phyloP scores from a whole-genome alignment of 2,113 vertebrate species.

The Pseudonaja textilis region DNA sequence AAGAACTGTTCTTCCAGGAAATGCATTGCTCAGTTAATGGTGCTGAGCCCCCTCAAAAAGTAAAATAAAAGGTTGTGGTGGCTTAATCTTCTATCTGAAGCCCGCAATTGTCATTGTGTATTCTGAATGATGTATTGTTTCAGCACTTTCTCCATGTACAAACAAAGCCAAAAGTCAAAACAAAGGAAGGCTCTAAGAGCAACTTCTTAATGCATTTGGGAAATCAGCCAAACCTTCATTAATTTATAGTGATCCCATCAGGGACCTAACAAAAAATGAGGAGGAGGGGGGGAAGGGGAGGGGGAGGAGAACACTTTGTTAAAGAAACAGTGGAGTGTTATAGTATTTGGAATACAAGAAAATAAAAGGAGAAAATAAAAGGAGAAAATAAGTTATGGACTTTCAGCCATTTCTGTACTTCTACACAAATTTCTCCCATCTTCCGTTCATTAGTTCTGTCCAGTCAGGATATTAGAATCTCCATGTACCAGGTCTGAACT shows the following conservation, averaged over 20 bases:
- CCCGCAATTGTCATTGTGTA: slow-evolving; percentile 55
- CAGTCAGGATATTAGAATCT: neutral
- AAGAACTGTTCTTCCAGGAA: slow-evolving; percentile 53
- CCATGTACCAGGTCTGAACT: neutral
- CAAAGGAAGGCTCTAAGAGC: slow-evolving; percentile 44
- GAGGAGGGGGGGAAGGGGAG: neutral
- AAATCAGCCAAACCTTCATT: slow-evolving; percentile 58
- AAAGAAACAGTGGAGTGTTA: neutral
- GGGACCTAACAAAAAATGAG: slow-evolving; percentile 39
- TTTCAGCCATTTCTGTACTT: neutral
- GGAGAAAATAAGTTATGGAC: neutral
- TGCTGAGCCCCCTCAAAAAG: slow-evolving; percentile 47
- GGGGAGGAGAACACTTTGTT: neutral
- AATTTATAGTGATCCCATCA: slow-evolving; percentile 40
- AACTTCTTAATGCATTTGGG: slow-evolving; percentile 58
- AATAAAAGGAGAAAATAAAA: neutral
- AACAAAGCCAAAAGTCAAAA: neutral
- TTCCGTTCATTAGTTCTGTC: neutral
- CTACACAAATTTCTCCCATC: neutral
- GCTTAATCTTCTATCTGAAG: slow-evolving; percentile 58
- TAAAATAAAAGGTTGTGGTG: slow-evolving; percentile 54
- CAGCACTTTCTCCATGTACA: slow-evolving; percentile 48
- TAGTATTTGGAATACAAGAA: neutral
- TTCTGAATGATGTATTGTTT: slow-evolving; percentile 54
- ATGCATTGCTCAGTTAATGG: slow-evolving; percentile 53